Conservation (phyloP, 1,140 invertebrate species). For the Eupeodes corollae region DNA sequence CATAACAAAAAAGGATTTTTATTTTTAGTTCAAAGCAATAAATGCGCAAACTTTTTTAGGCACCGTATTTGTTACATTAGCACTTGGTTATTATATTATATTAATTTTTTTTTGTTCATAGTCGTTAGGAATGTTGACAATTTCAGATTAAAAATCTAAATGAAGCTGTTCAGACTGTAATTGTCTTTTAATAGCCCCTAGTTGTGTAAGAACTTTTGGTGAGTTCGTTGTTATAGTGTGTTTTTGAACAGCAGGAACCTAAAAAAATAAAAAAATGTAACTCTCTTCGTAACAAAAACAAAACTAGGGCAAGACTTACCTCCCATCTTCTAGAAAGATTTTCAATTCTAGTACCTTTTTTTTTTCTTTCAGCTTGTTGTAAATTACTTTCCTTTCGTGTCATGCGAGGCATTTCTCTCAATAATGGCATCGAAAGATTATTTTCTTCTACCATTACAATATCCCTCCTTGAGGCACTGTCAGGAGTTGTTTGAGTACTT, state of each 20-base stretch:
- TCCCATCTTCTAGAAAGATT: conserved; percentile 27
- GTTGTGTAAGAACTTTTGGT: conserved; percentile 27
- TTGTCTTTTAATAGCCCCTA: conserved; percentile 31
- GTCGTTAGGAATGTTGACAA: no score
- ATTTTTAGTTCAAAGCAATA: no score
- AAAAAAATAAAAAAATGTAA: neutral
- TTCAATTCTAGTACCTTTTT: conserved; percentile 15
- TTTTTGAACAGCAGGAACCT: conserved; percentile 33
- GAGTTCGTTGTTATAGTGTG: conserved; percentile 22
- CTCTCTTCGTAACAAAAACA: neutral
- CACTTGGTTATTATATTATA: no score
- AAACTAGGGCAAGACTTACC: conserved; percentile 14
- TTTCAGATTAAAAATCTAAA: neutral
- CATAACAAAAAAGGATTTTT: no score
- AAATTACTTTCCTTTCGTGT: conserved; percentile 17
- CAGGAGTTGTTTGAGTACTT: conserved; percentile 26
- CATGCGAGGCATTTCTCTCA: conserved; percentile 34
- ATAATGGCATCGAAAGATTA: conserved; percentile 31
- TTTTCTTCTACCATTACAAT: conserved; percentile 23
- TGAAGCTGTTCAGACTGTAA: conserved; percentile 25
- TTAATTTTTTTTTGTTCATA: no score
- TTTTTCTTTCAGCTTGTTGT: neutral
- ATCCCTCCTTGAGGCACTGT: conserved; percentile 15
- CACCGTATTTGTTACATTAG: no score
- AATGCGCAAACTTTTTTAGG: no score